Evolutionary conservation across 2,113 vertebrate species (phyloP).

Genomic region (Mobula hypostoma): DNA sequence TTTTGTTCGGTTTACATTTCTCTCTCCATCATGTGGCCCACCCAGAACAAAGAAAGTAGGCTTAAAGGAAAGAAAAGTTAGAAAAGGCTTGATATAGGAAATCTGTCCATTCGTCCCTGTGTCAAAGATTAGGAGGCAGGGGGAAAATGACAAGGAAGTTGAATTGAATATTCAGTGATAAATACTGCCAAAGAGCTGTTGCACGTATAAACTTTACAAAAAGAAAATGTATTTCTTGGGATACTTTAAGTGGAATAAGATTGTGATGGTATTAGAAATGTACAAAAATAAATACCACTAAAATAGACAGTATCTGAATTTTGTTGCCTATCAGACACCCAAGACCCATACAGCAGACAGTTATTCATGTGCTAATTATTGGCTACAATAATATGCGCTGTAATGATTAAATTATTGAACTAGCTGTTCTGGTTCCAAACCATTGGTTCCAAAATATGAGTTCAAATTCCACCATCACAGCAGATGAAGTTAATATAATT

Average conservation of each 20-base stretch:
- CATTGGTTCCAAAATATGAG: too few species aligned
- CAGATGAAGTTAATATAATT: too few species aligned
- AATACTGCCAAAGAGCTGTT: background rate
- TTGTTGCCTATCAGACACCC: background rate
- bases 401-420: too few species aligned
- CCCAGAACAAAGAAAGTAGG: background rate
- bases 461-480: too few species aligned
- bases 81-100: background rate
- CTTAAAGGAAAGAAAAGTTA: background rate
- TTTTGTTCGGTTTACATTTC: too few species aligned
- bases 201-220: too few species aligned
- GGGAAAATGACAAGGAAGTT: background rate
- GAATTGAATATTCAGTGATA: background rate
- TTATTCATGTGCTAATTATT: background rate
- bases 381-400: too few species aligned
- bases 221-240: background rate
- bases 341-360: background rate
- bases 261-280: background rate
- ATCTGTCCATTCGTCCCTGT: background rate
- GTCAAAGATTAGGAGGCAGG: background rate
- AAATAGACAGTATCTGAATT: background rate
- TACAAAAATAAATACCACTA: background rate
- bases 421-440: too few species aligned
- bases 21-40: too few species aligned
- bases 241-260: background rate